phyloP scores from a whole-genome alignment of 2,113 vertebrate genomes.

The Osmerus eperlanus region DNA sequence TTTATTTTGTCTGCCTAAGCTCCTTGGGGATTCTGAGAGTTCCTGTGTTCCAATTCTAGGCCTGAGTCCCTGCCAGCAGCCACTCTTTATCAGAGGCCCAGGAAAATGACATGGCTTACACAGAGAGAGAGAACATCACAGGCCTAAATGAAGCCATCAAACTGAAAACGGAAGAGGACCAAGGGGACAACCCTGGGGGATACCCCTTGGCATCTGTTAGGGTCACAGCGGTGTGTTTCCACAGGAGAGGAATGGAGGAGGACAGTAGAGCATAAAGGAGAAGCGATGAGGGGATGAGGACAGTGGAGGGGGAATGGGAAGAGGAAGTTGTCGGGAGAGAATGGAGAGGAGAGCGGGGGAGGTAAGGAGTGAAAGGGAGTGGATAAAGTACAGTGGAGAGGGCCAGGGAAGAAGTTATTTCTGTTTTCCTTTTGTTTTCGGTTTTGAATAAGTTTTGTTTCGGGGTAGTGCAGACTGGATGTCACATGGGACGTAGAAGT shows the following conservation, averaged over 20 bases:
- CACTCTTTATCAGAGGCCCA: constrained; percentile 45
- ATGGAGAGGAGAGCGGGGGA: background rate
- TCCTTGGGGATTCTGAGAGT: constrained; percentile 49
- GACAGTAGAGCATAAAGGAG: background rate
- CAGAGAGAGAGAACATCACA: constrained; percentile 39
- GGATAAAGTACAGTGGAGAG: too few species aligned
- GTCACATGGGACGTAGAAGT: too few species aligned
- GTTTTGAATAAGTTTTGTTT: too few species aligned
- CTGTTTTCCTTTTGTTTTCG: too few species aligned
- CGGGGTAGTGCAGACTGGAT: too few species aligned
- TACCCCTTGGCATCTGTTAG: constrained; percentile 45
- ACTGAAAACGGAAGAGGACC: constrained; percentile 41
- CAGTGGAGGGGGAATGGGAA: background rate
- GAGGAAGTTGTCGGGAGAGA: background rate
- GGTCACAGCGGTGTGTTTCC: constrained; percentile 13
- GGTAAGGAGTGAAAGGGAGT: too few species aligned
- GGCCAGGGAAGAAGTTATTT: too few species aligned
- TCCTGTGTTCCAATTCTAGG: constrained; percentile 44
- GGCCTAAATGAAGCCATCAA: constrained; percentile 52
- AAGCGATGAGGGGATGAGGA: background rate
- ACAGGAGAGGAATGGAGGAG: background rate
- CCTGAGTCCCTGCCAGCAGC: constrained; percentile 33
- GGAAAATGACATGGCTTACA: constrained; percentile 34
- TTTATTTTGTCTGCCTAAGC: constrained; percentile 65
- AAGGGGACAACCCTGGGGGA: constrained; percentile 22